A percentile compares a stretch with the other conserved stretches of the same genome.
Conservation (phyloP, 2,113 vertebrate species). For the Atractosteus spatula region DNA sequence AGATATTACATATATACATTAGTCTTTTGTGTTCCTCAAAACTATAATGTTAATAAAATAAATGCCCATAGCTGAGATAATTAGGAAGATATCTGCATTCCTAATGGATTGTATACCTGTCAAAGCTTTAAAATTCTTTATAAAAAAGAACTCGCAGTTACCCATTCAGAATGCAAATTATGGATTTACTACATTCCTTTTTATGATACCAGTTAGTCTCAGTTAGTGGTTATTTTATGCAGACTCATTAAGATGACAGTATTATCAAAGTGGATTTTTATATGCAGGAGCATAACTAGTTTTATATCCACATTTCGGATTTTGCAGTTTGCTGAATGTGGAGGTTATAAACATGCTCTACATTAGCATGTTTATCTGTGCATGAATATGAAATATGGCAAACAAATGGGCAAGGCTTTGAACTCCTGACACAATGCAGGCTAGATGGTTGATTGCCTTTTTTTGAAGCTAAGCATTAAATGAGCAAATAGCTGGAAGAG, state of each 20-base stretch:
- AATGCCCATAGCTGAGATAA: background rate
- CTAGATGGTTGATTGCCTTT: background rate
- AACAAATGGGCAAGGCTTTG: slow-evolving; percentile 4
- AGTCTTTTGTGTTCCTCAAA: background rate
- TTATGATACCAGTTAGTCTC: slow-evolving; percentile 30
- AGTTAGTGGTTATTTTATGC: slow-evolving; percentile 23
- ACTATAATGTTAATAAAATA: slow-evolving; percentile 14
- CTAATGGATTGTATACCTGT: slow-evolving; percentile 29
- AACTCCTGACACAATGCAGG: background rate
- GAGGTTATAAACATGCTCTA: slow-evolving; percentile 19
- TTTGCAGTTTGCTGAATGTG: slow-evolving; percentile 5
- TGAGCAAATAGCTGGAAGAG: background rate
- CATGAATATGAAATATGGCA: background rate
- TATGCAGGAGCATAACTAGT: background rate
- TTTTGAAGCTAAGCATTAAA: slow-evolving; percentile 14
- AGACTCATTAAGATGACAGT: slow-evolving; percentile 33
- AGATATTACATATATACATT: too few relatives aligned
- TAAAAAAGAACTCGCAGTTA: slow-evolving; percentile 14
- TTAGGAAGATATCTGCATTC: slow-evolving; percentile 42
- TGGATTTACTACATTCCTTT: slow-evolving; percentile 9
- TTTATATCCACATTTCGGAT: slow-evolving; percentile 29
- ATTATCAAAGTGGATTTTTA: slow-evolving; percentile 21
- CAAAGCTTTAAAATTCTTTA: background rate
- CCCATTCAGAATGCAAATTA: slow-evolving; percentile 27
- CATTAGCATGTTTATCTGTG: slow-evolving; percentile 21